Percentiles rank a stretch among this genome's conserved stretches.
Evolutionary conservation across 2,888 invertebrate genomes (phyloP).

Genomic region (Drosophila lutescens): DNA sequence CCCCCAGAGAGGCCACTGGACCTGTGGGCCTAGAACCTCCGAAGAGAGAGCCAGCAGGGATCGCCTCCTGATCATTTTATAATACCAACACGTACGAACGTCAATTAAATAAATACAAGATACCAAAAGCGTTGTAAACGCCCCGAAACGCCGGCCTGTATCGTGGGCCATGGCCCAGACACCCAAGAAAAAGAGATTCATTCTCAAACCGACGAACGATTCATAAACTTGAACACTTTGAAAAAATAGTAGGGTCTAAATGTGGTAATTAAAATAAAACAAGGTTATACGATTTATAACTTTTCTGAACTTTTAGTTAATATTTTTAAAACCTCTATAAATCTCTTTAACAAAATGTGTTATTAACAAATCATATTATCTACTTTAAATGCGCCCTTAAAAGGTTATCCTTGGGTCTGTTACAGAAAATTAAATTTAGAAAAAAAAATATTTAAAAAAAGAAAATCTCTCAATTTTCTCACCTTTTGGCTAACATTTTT

Average conservation of each 20-base stretch:
- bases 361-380: too few relatives aligned
- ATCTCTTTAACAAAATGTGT: too few relatives aligned
- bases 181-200: constrained; percentile 59
- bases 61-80: constrained; percentile 64
- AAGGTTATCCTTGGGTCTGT: too few relatives aligned
- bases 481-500: too few relatives aligned
- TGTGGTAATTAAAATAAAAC: neutral
- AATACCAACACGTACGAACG: constrained; percentile 79
- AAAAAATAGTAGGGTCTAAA: neutral
- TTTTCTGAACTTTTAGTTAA: too few relatives aligned
- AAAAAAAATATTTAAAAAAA: too few relatives aligned
- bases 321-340: too few relatives aligned
- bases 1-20: constrained; percentile 37
- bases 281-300: too few relatives aligned
- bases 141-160: constrained; percentile 53
- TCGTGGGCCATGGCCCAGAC: constrained; percentile 45
- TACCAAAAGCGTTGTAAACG: constrained; percentile 79
- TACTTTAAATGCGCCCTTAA: too few relatives aligned
- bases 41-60: constrained; percentile 1
- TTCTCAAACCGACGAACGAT: constrained; percentile 65
- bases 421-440: too few relatives aligned
- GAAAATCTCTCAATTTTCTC: too few relatives aligned
- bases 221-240: constrained; percentile 63
- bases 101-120: constrained; percentile 80
- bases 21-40: constrained; percentile 11